These are phyloP conservation scores for Miltochrista miniata DNA, from an alignment of 2,888 invertebrate genomes.

Conservation along the genomic window DNA sequence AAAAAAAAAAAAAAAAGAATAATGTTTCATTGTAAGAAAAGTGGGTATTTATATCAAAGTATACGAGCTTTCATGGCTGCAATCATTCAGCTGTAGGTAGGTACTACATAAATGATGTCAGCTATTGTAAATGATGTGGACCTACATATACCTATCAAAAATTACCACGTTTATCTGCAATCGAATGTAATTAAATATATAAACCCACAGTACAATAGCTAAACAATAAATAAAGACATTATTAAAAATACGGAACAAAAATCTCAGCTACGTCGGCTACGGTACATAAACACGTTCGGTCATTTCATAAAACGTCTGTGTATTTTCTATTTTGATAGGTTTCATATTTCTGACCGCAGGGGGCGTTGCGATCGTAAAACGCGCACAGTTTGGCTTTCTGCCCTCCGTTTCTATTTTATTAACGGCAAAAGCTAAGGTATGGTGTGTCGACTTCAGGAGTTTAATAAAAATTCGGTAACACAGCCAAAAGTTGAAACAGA, in stretches of 20 bases:
- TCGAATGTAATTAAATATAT: too few relatives aligned
- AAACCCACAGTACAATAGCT: neutral
- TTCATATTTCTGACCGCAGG: constrained; percentile 67
- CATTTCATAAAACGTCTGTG: constrained; percentile 58
- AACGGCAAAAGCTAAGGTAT: constrained; percentile 52
- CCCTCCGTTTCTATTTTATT: constrained; percentile 56
- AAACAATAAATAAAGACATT: neutral
- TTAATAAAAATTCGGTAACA: constrained; percentile 44
- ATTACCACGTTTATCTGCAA: too few relatives aligned
- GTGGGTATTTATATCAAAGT: too few relatives aligned
- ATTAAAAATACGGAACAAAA: constrained; percentile 29
- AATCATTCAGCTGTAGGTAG: too few relatives aligned
- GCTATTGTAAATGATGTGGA: too few relatives aligned
- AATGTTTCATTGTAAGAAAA: too few relatives aligned
- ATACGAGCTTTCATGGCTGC: too few relatives aligned
- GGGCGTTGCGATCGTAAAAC: constrained; percentile 56
- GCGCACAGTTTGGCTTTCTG: constrained; percentile 57
- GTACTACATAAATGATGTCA: too few relatives aligned
- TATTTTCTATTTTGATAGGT: constrained; percentile 64
- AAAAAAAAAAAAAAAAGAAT: too few relatives aligned
- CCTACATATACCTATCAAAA: too few relatives aligned
- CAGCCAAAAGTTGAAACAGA: constrained; percentile 32
- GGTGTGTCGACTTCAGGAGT: constrained; percentile 34
- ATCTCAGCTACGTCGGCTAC: constrained; percentile 20
- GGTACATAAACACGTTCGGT: constrained; percentile 53